A percentile compares a stretch with the other conserved stretches of the same genome.
phyloP scores from a whole-genome alignment of 2,113 vertebrate species.

The Cheilinus undulatus region DNA sequence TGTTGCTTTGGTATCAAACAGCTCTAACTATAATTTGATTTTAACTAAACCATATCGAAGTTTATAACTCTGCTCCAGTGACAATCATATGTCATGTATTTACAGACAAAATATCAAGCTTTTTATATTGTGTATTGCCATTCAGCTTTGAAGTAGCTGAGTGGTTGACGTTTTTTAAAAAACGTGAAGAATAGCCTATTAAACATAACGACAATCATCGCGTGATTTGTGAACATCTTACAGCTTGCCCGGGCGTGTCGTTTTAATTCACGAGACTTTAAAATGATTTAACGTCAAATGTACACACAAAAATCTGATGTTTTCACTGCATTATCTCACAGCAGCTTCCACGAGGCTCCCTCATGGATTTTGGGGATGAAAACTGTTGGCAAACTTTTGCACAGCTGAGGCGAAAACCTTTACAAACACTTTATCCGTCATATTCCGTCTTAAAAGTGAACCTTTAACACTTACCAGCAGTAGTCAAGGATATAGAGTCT shows the following conservation, averaged over 20 bases:
- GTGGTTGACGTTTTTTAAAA: background rate
- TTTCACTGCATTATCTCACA: background rate
- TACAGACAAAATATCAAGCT: too few relatives aligned
- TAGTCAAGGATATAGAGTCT: background rate
- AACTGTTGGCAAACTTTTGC: conserved; percentile 1
- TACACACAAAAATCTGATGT: background rate
- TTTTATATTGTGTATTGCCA: too few relatives aligned
- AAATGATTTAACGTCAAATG: background rate
- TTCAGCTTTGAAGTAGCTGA: too few relatives aligned
- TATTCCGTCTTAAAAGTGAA: rapidly evolving
- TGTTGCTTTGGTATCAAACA: too few relatives aligned
- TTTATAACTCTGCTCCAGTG: too few relatives aligned
- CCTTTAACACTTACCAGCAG: conserved; percentile 45
- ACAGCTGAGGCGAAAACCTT: conserved; percentile 22
- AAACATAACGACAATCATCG: background rate
- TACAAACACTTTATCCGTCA: background rate
- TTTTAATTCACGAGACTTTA: background rate
- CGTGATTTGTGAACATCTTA: background rate
- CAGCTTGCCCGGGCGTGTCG: background rate
- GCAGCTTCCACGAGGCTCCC: conserved; percentile 48
- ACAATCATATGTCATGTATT: too few relatives aligned
- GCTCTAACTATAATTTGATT: too few relatives aligned
- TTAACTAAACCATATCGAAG: too few relatives aligned
- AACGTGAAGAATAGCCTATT: rapidly evolving
- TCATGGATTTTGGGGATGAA: conserved; percentile 35